phyloP scores from a whole-genome alignment of 2,797 vertebrate genomes.

The Falco columbarius region DNA sequence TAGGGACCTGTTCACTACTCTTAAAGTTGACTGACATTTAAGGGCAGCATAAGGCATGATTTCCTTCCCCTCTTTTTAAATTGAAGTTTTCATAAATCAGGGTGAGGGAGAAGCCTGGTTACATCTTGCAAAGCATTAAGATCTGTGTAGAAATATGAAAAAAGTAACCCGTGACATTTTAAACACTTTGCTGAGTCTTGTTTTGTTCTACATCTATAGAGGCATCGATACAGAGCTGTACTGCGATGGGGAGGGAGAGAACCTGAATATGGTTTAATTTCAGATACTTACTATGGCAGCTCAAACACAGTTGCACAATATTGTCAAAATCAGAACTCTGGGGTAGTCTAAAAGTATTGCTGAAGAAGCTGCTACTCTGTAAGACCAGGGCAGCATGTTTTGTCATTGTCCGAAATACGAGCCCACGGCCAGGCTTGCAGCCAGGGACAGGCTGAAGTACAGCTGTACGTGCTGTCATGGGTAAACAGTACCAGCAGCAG shows the following conservation, averaged over 20 bases:
- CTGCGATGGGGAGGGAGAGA: not conserved
- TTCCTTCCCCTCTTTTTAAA: slow-evolving; percentile 70
- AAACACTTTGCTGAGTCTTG: slow-evolving; percentile 67
- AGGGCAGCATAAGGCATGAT: slow-evolving; percentile 64
- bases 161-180: slow-evolving; percentile 79
- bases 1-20: slow-evolving; percentile 70
- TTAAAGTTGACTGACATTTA: slow-evolving; percentile 81
- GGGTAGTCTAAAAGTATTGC: not conserved
- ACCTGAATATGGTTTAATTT: slow-evolving; percentile 52
- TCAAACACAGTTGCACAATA: slow-evolving; percentile 14
- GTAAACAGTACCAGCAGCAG: not conserved
- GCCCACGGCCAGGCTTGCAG: not conserved
- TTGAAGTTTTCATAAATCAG: slow-evolving; percentile 77
- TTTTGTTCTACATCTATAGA: not conserved
- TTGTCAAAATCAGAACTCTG: slow-evolving; percentile 41
- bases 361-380: not conserved
- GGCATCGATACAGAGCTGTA: not conserved
- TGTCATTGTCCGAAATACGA: not conserved
- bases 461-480: not conserved
- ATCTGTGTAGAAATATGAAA: slow-evolving; percentile 72
- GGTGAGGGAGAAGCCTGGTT: slow-evolving; percentile 68
- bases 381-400: not conserved
- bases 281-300: slow-evolving; percentile 49
- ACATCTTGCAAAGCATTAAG: slow-evolving; percentile 72
- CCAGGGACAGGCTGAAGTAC: not conserved